Base-by-base conservation (phyloP, 2,113 vertebrate genomes). In the Albula goreensis region DNA sequence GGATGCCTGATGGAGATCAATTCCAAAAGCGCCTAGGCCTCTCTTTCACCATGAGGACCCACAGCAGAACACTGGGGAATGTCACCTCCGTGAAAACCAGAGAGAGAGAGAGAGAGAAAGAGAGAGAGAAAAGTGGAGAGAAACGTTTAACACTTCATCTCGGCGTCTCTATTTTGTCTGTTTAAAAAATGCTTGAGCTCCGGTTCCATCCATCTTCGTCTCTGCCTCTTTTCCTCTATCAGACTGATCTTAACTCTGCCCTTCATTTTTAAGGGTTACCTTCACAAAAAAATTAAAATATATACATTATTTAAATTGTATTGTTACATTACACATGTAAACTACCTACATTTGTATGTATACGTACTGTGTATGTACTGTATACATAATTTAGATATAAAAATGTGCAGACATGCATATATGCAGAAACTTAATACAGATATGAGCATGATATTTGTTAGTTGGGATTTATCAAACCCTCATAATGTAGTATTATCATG, bases 1-100 rank as follows among this genome's bases (percentile, higher is more conserved):
- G 95, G 94, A 95, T 94, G 95, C 94, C 94, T 94, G 94, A 94
- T 93, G 94, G 93, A 92, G 94, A 94, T 94, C 93, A 89, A 95
- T 95, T 93, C 89, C 93, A 91, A 41, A 91, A 93, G 94, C 94
- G 94, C 94, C 90, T 91, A 94, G 93, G 3, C 60, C 31, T 91
- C 94, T 93, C 92, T 88, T 91, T 94, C 92, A 93, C 93, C 92
- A 84, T 78, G 89, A 86, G 81, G 88, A 81, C 63, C 19, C 17
- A 4, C 19, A 5, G 63, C 22, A 22, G 3, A 74, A 7, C 25
- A 10, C 70, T n/a, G 9, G 70, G 70, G 70, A 74, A 31, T 31
- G n/a, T 74, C 70, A 31, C 10, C 70, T 10, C n/a, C 70, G 9
- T 22, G 22, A 51, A 82, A 74, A 82, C 56, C 57, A 31, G 22